A percentile compares a stretch with the other conserved stretches of the same genome.
Conservation (phyloP, 2,113 vertebrate genomes). For the Cavia porcellus region DNA sequence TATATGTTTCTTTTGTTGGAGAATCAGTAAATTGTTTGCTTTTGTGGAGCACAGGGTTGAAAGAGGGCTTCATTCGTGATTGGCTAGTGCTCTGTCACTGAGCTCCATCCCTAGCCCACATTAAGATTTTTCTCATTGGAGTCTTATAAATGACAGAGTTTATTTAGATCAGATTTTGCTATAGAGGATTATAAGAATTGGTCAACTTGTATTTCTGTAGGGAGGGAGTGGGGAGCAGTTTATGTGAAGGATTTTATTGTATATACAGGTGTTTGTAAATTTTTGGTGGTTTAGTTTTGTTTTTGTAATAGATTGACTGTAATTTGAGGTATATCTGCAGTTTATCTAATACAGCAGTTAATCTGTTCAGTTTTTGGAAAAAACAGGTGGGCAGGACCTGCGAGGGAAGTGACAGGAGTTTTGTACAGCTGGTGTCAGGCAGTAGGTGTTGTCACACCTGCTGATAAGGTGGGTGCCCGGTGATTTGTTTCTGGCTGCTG, state of each 20-base stretch:
- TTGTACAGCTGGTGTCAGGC: neutral
- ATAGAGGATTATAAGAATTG: neutral
- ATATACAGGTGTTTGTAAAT: neutral
- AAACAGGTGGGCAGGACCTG: neutral
- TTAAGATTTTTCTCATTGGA: neutral
- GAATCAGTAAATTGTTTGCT: neutral
- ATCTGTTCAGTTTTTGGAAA: neutral
- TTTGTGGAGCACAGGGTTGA: neutral
- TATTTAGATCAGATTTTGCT: neutral
- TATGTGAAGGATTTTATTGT: neutral
- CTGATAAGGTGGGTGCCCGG: neutral
- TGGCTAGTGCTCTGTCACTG: neutral
- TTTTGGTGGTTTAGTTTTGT: neutral
- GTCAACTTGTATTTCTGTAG: neutral
- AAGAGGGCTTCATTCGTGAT: neutral
- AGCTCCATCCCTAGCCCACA: neutral
- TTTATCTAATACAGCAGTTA: neutral
- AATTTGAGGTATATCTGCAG: neutral
- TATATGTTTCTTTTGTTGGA: neutral
- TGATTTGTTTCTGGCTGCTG: neutral
- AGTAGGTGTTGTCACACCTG: neutral
- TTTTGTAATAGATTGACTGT: neutral
- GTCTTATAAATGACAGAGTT: neutral
- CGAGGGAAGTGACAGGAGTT: neutral
- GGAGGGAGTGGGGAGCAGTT: neutral